Evolutionary conservation across 2,797 vertebrate genomes (phyloP).

Genomic region (Lacerta bilineata): DNA sequence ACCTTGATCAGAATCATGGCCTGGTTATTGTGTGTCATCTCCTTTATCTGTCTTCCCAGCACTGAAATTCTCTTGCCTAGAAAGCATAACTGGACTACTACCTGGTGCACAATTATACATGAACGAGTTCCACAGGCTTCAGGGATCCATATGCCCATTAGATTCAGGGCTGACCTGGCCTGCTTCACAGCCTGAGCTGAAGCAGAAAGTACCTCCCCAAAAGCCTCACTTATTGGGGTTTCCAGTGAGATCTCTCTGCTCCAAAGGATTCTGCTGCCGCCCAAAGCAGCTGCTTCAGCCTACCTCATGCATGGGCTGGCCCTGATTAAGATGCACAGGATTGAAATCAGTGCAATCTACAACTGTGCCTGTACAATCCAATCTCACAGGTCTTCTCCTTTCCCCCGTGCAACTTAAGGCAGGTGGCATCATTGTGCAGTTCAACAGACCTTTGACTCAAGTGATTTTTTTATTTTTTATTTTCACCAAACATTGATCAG

Average conservation of each 20-base stretch:
- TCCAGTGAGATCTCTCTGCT: no score
- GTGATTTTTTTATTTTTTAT: not conserved
- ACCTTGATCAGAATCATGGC: no score
- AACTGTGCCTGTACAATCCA: not conserved
- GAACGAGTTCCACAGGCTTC: not conserved
- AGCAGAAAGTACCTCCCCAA: no score
- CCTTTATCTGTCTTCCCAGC: not conserved
- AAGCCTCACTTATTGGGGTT: no score
- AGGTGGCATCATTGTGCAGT: constrained; percentile 8
- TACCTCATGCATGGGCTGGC: no score
- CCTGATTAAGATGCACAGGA: no score
- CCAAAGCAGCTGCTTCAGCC: no score
- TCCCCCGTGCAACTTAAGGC: not conserved
- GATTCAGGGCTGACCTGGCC: not conserved
- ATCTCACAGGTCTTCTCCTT: constrained; percentile 4
- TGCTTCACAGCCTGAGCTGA: no score
- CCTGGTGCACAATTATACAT: not conserved
- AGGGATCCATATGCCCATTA: not conserved
- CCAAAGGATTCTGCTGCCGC: no score
- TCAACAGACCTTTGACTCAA: constrained; percentile 18
- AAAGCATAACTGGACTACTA: not conserved
- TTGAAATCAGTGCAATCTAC: not conserved
- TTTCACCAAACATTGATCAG: not conserved
- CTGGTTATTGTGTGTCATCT: not conserved
- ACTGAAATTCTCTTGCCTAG: not conserved